Base-by-base conservation (phyloP, 1,140 invertebrate species). In the Mamestra configurata region DNA sequence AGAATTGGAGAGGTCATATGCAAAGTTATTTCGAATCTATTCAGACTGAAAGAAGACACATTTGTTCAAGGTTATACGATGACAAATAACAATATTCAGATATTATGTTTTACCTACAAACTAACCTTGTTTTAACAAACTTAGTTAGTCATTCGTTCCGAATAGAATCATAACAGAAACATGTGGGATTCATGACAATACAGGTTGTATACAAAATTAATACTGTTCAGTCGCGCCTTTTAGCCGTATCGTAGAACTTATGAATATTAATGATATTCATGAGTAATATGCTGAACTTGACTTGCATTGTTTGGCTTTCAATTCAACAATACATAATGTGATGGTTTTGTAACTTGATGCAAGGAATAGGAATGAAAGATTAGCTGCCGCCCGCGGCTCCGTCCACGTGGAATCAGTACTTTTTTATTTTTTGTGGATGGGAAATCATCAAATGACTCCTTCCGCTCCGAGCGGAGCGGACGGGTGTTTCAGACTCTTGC, bases 181-280 rank as follows among this genome's bases (percentile, higher is more conserved):
- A 46, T 46, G 43, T 46, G 43, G 43, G 43, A 46, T 46, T 15
- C 13, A 13, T 13, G 10, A 15, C 43, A 46, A 15, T 46, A 10
- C 37, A 46, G 43, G 43, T 46, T 46, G 11, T 46, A 46, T 46
- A 46, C 43, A 13, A 46, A 46, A 46, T 46, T 0, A 15, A 46
- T 46, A 15, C 11, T 46, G 43, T 46, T 13, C 2, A 15, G 2
- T 46, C 13, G 43, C 37, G 13, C 43, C 1, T 15, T n/a, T 35
- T 61, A n/a, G 13, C 13, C 43, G 97, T 96, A 91, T 97, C 97
- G 86, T 97, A 97, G 71, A 98, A 95, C 22, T 98, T 98, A 90
- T 97, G 97, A 92, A 99, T 98, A 93, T 98, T 8, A 46, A 46
- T 15, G 43, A 46, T 46, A 46, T 46, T 15, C 43, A 46, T 46